Base-by-base conservation (phyloP, 2,797 vertebrate species). In the Lagorchestes hirsutus region DNA sequence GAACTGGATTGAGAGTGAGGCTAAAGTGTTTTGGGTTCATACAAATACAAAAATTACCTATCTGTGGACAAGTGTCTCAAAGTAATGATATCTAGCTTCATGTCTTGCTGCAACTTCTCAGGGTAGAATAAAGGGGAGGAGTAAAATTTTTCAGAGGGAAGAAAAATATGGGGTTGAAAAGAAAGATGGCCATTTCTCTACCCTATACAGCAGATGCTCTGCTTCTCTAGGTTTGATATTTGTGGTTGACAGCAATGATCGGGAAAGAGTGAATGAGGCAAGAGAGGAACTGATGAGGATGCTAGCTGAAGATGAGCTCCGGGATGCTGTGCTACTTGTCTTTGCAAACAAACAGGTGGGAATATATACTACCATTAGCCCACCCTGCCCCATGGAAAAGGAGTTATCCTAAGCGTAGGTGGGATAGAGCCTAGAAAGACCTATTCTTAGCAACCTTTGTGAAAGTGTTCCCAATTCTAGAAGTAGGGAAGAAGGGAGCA, bases 221-320 rank as follows among this genome's bases (percentile, higher is more conserved):
- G 58, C 34, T 55, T 91, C 90, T 93, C 94, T 95, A 98, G 99
- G 99, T 94, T 98, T 99, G 99, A 99, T 99, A 98, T 99, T 99
- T 95, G 99, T 99, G 98, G 99, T 99, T 97, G 99, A 99, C 98
- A 99, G 99, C 98, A 99, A 99, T 54, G 99, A 99, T 97, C 99
- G 99, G 52, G 99, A 99, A 98, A 99, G 99, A 82, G 99, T 99
- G 96, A 99, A 99, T 3, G 99, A 99, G 98, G 99, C 99, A 8
- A 99, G 99, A 59, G 99, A 99, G 98, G 99, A 99, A 98, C 98
- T 99, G 96, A 99, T 99, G 99, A 99, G 99, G 98, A 99, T 99
- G 99, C 99, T 99, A 98, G 99, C 99, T 0, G 99, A 99, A 97
- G 99, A 99, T 5, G 99, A 99, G 98, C 98, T 99, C 96, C 98